A percentile compares a stretch with the other conserved stretches of the same genome.
Evolutionary conservation across 2,113 vertebrate species (phyloP).

Genomic region (Albula goreensis): DNA sequence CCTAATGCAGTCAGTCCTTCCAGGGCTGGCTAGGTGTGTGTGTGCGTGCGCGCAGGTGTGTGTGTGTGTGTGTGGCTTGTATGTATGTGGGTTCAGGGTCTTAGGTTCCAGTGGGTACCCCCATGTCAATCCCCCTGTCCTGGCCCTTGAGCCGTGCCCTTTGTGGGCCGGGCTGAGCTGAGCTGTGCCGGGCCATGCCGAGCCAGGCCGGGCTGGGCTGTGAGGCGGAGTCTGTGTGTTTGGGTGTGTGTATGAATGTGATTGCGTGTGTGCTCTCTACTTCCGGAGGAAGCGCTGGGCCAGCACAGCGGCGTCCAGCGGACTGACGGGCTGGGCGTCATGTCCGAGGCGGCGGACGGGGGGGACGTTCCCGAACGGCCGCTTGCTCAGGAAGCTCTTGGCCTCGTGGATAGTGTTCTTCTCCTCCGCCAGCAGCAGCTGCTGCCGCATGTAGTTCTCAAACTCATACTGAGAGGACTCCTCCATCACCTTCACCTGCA

Average conservation of each 20-base stretch:
- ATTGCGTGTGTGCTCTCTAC: constrained; percentile 45
- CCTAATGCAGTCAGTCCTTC: not conserved
- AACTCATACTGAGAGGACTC: constrained; percentile 98
- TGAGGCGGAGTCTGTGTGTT: constrained; percentile 31
- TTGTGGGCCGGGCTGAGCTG: not conserved
- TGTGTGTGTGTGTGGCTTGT: not conserved
- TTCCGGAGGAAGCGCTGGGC: constrained; percentile 94
- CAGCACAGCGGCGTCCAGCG: constrained; percentile 90
- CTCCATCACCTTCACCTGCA: constrained; percentile 87
- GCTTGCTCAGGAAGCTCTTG: constrained; percentile 88
- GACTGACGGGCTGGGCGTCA: constrained; percentile 93
- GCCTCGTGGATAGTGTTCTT: constrained; percentile 94
- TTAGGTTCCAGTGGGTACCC: not conserved
- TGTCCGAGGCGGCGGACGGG: constrained; percentile 91
- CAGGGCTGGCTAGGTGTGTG: not conserved
- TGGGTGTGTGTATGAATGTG: constrained; percentile 29
- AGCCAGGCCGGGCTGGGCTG: not conserved
- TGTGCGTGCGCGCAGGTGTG: not conserved
- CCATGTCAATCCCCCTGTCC: not conserved
- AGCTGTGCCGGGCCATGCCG: not conserved
- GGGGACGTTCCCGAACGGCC: constrained; percentile 87
- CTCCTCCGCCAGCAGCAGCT: constrained; percentile 94
- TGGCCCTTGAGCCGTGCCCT: not conserved
- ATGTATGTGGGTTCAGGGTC: not conserved
- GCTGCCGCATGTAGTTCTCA: constrained; percentile 99